Conservation (phyloP, 2,113 vertebrate genomes). For the Psettodes erumei region DNA sequence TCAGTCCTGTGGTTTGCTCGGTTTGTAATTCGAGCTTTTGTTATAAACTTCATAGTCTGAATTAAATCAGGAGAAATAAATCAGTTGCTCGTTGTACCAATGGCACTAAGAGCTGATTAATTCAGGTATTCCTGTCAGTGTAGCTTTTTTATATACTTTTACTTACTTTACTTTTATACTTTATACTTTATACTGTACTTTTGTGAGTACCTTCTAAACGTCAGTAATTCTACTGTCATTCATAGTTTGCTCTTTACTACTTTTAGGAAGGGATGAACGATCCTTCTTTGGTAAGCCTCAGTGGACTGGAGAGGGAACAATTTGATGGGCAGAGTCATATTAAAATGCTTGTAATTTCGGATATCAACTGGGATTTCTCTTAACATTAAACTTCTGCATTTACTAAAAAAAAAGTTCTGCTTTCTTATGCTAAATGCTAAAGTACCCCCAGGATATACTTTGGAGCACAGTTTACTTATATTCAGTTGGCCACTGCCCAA, state of each 20-base stretch:
- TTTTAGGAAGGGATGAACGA: not conserved
- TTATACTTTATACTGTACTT: too few species aligned
- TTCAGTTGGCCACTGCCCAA: not conserved
- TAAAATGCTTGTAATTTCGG: not conserved
- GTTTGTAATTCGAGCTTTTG: slow-evolving; percentile 20
- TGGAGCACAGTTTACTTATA: not conserved
- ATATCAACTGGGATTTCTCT: not conserved
- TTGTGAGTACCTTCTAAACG: not conserved
- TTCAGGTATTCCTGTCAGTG: not conserved
- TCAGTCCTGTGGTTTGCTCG: slow-evolving; percentile 33
- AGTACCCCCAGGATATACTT: not conserved
- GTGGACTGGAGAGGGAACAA: not conserved
- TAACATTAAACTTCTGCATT: not conserved
- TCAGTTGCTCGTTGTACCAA: not conserved
- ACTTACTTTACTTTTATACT: too few species aligned
- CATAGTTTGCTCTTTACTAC: not conserved
- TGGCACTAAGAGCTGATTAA: not conserved
- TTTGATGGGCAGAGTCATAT: not conserved
- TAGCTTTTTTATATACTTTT: not conserved
- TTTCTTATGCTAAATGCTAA: not conserved
- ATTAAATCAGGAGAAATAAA: slow-evolving; percentile 9
- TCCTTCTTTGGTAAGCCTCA: not conserved
- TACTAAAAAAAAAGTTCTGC: too few species aligned
- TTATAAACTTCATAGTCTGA: not conserved
- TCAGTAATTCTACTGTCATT: not conserved